Percentiles rank a stretch among this genome's conserved stretches.
Evolutionary conservation across 92 coral and sea anemone species (phyloP).

Genomic region (Isaurus tuberculatus): DNA sequence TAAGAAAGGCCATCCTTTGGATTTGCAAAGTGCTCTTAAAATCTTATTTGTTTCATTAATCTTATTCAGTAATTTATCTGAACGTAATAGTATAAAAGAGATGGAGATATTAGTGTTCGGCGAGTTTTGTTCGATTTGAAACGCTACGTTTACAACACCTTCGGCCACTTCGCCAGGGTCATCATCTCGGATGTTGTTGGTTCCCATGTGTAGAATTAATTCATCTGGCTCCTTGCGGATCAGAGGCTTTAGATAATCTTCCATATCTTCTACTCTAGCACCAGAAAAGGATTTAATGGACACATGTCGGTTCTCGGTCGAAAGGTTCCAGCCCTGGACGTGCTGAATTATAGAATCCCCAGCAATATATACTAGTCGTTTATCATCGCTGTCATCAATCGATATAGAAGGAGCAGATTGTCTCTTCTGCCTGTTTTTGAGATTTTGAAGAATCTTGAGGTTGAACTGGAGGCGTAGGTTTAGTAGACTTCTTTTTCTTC

Average conservation of each 20-base stretch:
- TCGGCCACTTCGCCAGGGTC: slow-evolving; percentile 56
- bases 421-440: too few species aligned
- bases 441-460: too few species aligned
- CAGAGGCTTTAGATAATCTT: slow-evolving; percentile 63
- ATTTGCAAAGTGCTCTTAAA: slow-evolving; percentile 23
- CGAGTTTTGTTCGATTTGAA: slow-evolving; percentile 61
- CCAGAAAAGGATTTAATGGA: slow-evolving; percentile 69
- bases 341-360: slow-evolving; percentile 71
- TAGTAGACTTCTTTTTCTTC: too few species aligned
- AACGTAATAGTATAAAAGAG: slow-evolving; percentile 51
- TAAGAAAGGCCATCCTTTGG: slow-evolving; percentile 31
- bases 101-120: slow-evolving; percentile 57
- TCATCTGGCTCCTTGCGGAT: slow-evolving; percentile 63
- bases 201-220: slow-evolving; percentile 64
- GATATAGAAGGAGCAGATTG: too few species aligned
- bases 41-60: slow-evolving; percentile 48
- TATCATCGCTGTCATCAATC: too few species aligned
- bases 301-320: slow-evolving; percentile 50
- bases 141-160: slow-evolving; percentile 60
- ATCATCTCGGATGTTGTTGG: slow-evolving; percentile 57
- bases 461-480: too few species aligned
- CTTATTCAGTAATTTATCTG: slow-evolving; percentile 57
- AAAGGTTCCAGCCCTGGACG: slow-evolving; percentile 67
- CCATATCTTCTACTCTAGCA: slow-evolving; percentile 62
- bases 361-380: slow-evolving; percentile 23